Percentiles rank a stretch among this genome's conserved stretches.
Conservation (phyloP, 2,888 invertebrate species). For the Choristoneura rosaceana region DNA sequence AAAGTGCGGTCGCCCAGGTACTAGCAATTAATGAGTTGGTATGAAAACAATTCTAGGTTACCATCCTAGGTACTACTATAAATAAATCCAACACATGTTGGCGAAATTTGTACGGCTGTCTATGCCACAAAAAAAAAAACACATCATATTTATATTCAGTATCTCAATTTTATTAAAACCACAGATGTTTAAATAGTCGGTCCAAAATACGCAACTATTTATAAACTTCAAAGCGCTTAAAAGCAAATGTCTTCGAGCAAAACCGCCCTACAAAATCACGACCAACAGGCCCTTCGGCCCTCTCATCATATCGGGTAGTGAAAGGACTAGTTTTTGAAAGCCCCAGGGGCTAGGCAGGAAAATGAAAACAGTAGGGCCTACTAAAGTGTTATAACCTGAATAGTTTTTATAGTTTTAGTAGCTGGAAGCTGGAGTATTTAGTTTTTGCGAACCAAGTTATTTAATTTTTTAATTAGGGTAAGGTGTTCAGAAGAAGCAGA, state of each 20-base stretch:
- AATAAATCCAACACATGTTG: too few species aligned
- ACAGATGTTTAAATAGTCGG: neutral
- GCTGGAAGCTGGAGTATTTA: neutral
- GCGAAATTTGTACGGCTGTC: too few species aligned
- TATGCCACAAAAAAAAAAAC: too few species aligned
- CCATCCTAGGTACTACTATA: too few species aligned
- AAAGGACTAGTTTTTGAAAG: conserved; percentile 31
- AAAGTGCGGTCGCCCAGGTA: too few species aligned
- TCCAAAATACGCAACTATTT: neutral
- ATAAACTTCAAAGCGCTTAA: neutral
- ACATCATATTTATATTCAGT: too few species aligned
- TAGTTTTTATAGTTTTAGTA: conserved; percentile 9
- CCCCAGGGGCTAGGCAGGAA: conserved; percentile 6
- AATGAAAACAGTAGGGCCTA: conserved; percentile 17
- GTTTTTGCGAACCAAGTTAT: neutral
- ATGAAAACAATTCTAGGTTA: too few species aligned
- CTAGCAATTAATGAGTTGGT: too few species aligned
- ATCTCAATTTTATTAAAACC: too few species aligned
- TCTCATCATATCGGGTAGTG: conserved; percentile 17
- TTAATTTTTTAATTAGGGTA: neutral
- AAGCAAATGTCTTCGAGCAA: neutral
- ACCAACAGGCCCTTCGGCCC: neutral
- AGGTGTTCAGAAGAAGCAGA: too few species aligned
- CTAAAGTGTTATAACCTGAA: conserved; percentile 7
- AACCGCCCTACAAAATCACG: conserved; percentile 17